phyloP scores from a whole-genome alignment of 2,797 vertebrate species.

The Brachyrhaphis roseni region DNA sequence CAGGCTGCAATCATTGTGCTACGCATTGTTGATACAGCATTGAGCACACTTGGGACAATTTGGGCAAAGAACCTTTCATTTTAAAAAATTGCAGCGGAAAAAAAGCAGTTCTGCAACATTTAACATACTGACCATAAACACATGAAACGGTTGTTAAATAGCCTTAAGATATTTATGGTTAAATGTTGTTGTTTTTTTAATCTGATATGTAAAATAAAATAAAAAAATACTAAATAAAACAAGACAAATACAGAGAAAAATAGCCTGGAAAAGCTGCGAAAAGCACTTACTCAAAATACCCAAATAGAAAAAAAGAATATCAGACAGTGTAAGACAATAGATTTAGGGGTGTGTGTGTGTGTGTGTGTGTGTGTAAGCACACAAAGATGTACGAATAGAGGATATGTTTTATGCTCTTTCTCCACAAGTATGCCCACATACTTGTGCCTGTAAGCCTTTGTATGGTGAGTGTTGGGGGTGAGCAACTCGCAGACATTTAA shows the following conservation, averaged over 20 bases:
- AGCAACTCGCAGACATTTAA: constrained; percentile 40
- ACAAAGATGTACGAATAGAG: constrained; percentile 9
- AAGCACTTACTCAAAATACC: constrained; percentile 42
- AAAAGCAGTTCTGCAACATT: constrained; percentile 63
- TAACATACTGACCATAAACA: constrained; percentile 66
- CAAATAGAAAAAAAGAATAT: constrained; percentile 48
- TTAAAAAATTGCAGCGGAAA: constrained; percentile 53
- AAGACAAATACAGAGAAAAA: not conserved
- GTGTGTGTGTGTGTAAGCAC: not conserved
- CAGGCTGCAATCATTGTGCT: constrained; percentile 72
- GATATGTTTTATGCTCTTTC: constrained; percentile 21
- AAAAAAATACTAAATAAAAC: not conserved
- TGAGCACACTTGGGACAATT: constrained; percentile 71
- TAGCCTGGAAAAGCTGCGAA: constrained; percentile 14
- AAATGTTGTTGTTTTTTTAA: not conserved
- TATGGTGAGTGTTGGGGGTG: constrained; percentile 12
- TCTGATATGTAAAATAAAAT: not conserved
- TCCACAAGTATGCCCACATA: constrained; percentile 6
- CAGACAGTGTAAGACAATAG: constrained; percentile 40
- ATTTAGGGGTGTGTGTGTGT: not conserved
- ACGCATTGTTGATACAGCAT: constrained; percentile 75
- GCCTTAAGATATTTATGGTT: not conserved
- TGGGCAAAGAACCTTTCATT: constrained; percentile 70
- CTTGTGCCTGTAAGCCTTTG: constrained; percentile 9
- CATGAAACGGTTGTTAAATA: not conserved